These are phyloP conservation scores for Petrocephalus zakoni DNA, from an alignment of 2,113 vertebrate species.

Conservation along the genomic window DNA sequence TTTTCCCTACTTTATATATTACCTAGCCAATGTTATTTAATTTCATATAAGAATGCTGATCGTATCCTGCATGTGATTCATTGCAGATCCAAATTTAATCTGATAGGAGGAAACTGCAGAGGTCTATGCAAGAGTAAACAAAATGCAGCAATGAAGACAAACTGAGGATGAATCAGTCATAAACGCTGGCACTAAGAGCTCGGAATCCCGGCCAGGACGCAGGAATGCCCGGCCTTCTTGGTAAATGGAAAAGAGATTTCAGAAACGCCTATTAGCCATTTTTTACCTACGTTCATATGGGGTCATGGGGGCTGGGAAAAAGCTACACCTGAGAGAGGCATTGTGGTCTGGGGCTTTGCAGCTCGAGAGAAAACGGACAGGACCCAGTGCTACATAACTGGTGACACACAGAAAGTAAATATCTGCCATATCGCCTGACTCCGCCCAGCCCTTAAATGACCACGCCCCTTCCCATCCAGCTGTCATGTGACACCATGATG, in stretches of 20 bases:
- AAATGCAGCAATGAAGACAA: not conserved
- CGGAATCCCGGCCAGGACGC: not conserved
- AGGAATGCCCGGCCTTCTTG: not conserved
- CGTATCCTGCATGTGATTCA: constrained; percentile 11
- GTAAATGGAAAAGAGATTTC: not conserved
- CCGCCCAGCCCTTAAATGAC: not conserved
- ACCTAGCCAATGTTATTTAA: not conserved
- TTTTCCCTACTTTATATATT: not conserved
- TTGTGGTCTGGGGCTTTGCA: not conserved
- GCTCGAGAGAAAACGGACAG: not conserved
- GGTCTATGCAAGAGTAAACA: constrained; percentile 4
- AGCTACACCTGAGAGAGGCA: not conserved
- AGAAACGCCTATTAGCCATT: not conserved
- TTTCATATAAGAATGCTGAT: not conserved
- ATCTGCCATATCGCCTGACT: not conserved
- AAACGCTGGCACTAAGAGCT: not conserved
- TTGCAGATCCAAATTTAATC: not conserved
- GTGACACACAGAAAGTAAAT: not conserved
- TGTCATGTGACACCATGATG: not conserved
- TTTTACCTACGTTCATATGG: not conserved
- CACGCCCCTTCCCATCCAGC: not conserved
- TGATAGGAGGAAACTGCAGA: not conserved
- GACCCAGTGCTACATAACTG: not conserved
- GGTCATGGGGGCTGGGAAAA: not conserved
- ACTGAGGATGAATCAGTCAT: not conserved